Percentiles rank a stretch among this genome's conserved stretches.
Conservation (phyloP, 2,113 vertebrate species). For the Cyprinodon tularosa region DNA sequence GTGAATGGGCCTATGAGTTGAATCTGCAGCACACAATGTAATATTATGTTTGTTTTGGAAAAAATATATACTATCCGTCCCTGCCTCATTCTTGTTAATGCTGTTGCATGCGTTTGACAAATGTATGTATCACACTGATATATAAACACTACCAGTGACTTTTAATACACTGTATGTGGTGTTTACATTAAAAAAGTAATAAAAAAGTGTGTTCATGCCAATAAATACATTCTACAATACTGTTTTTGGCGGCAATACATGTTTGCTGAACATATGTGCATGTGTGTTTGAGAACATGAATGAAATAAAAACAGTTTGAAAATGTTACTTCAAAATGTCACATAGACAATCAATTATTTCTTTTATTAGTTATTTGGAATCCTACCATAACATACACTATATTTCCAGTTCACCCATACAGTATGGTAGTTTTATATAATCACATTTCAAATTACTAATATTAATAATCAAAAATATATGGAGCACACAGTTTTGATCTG, state of each 20-base stretch:
- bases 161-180: slow-evolving; percentile 6
- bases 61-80: slow-evolving; percentile 3
- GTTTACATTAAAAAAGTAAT: slow-evolving; percentile 24
- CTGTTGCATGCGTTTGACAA: slow-evolving; percentile 13
- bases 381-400: background rate
- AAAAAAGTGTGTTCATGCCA: slow-evolving; percentile 13
- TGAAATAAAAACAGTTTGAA: slow-evolving; percentile 52
- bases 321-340: slow-evolving; percentile 46
- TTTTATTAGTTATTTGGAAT: background rate
- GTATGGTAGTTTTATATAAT: background rate
- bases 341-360: slow-evolving; percentile 9
- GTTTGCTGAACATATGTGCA: slow-evolving; percentile 11
- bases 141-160: slow-evolving; percentile 30
- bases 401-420: background rate
- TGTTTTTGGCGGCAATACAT: slow-evolving; percentile 6
- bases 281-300: slow-evolving; percentile 32
- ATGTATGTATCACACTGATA: slow-evolving; percentile 21
- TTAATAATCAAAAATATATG: background rate
- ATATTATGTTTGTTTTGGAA: slow-evolving; percentile 20
- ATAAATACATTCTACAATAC: slow-evolving; percentile 27
- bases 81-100: slow-evolving; percentile 20
- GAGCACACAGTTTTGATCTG: background rate
- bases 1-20: slow-evolving; percentile 12
- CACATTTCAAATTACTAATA: background rate
- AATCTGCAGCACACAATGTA: slow-evolving; percentile 12